Evolutionary conservation across 2,113 vertebrate genomes (phyloP), one percentile per base, ranked within the genome.

Genomic region (Phodopus roborovskii): DNA sequence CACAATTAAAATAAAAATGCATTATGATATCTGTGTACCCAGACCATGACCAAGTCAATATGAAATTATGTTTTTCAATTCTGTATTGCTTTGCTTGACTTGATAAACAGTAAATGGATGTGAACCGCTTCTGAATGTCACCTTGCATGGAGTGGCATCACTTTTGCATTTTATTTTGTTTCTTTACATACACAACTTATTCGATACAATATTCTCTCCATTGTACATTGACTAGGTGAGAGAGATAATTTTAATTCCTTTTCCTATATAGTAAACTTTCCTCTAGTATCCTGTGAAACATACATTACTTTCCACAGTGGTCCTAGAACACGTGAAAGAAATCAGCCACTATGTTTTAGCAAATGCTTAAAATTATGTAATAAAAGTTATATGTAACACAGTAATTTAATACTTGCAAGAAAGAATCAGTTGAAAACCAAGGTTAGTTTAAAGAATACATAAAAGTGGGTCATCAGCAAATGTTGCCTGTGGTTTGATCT

Each of bases 91-190:
- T 22, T 92, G 33, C 42, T 92, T 17, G 20, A 73, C 48, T 88
- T 94, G 53, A 68, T 68, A 85, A 60, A 58, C 2, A 71, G 2
- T 24, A 9, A 70, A 53, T 71, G 56, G 3, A 58, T 89, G 30
- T 96, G 42, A 89, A 83, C 42, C 19, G 86, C 26, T 93, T 92
- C n/a, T 58, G 71, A 97, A 94, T 62, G 75, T 91, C 77, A 91
- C 62, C 62, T 91, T 94, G 26, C 26, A 50, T 48, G 7, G n/a
- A 60, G 3, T 71, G 24, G 8, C 71, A 64, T 92, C 39, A 75
- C 33, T 15, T 42, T 93, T 81, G n/a, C 60, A 88, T 64, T 68
- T 92, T 94, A 50, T 74, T 3, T 36, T 71, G 39, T 30, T 24
- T 26, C 68, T n/a, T n/a, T 36, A 45, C 0, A 92, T 10, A 28